These are phyloP conservation scores for Orthosia cruda DNA, from an alignment of 2,888 invertebrate genomes.

Conservation along the genomic window DNA sequence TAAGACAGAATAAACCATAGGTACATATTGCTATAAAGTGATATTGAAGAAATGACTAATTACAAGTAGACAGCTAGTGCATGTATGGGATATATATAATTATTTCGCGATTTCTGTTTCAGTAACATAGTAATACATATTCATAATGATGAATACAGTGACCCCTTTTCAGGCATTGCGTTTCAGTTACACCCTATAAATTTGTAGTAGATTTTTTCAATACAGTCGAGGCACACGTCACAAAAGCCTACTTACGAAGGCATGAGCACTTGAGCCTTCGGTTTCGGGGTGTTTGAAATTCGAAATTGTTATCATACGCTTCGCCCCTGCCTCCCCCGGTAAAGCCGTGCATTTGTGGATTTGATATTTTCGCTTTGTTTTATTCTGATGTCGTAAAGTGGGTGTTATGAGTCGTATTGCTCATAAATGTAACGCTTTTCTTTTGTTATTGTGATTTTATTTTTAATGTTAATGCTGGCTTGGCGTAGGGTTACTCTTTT, in stretches of 20 bases:
- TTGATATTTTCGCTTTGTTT: slow-evolving; percentile 68
- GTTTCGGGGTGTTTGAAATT: slow-evolving; percentile 75
- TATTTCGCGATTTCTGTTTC: no score
- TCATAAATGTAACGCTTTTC: slow-evolving; percentile 53
- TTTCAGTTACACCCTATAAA: slow-evolving; percentile 19
- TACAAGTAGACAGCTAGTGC: no score
- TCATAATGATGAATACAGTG: no score
- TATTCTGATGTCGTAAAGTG: slow-evolving; percentile 65
- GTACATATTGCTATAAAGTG: no score
- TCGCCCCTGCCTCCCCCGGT: slow-evolving; percentile 56
- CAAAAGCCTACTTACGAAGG: slow-evolving; percentile 80
- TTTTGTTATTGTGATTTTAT: slow-evolving; percentile 50
- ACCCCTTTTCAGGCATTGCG: no score
- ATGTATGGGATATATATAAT: no score
- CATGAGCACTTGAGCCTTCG: slow-evolving; percentile 80
- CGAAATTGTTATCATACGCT: slow-evolving; percentile 77
- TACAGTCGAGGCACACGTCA: slow-evolving; percentile 65
- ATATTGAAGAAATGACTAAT: no score
- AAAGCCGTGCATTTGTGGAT: slow-evolving; percentile 72
- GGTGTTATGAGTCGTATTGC: slow-evolving; percentile 57
- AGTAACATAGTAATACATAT: no score
- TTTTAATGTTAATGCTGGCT: slow-evolving; percentile 28
- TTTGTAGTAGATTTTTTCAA: slow-evolving; percentile 65
- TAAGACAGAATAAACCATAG: no score
- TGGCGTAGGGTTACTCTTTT: not conserved